Evolutionary conservation across 2,888 invertebrate species (phyloP), one percentile per base, ranked within the genome.

Genomic region (Tetramorium bicarinatum): DNA sequence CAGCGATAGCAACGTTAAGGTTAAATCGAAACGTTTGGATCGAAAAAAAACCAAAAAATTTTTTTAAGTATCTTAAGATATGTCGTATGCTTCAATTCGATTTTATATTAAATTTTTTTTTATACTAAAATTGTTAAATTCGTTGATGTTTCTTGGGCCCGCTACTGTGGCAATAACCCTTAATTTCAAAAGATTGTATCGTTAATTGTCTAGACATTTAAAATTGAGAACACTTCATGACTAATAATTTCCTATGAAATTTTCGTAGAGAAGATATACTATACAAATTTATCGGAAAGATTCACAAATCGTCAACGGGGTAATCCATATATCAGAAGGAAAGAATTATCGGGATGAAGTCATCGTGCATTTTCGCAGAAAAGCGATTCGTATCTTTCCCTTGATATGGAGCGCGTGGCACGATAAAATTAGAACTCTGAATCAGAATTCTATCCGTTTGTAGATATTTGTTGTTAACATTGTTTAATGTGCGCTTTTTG

Each of bases 281-380:
- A 13, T 25, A 56, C n/a, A 18, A 54, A 11, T 54, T 54, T 1
- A 25, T 9, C 21, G 25, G 4, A 21, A 56, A 56, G 54, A 25
- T 56, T 3, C 21, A 3, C 21, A 21, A 56, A n/a, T 61, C 1
- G 21, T 44, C 44, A 8, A 18, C 13, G 59, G 29, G 38, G 64
- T n/a, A 49, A 8, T 4, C 18, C 38, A 2, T 62, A 49, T 62
- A 34, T 34, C 41, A 18, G 11, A 38, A 72, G 25, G 18, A 38
- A 21, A 49, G 38, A 25, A 74, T 59, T 59, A 75, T 38, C 62
- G 18, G 29, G 18, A 67, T 54, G 34, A 56, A 77, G 18, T 67
- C 29, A 67, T 54, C 54, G n/a, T 41, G 38, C n/a, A 11, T 54
- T 67, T 77, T 66, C 15, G 18, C 7, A 15, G 67, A 44, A 56